phyloP scores from a whole-genome alignment of 64 coral and sea anemone genomes.

The Stylophora pistillata region DNA sequence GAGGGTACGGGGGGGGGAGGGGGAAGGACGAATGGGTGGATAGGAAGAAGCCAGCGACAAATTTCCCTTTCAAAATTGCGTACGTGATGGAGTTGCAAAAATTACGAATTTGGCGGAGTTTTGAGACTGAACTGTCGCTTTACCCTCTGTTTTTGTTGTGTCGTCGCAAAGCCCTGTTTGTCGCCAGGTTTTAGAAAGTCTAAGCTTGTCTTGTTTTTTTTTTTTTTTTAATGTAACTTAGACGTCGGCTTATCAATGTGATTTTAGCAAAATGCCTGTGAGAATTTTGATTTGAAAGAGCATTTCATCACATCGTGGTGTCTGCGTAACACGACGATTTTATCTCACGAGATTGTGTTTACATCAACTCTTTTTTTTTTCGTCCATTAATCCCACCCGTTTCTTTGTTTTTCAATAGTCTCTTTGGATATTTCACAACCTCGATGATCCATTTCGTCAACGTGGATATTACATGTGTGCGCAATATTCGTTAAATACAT shows the following conservation, averaged over 20 bases:
- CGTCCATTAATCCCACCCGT: too few relatives aligned
- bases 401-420: too few relatives aligned
- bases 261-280: neutral
- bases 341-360: too few relatives aligned
- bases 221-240: neutral
- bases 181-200: neutral
- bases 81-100: neutral
- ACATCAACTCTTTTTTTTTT: too few relatives aligned
- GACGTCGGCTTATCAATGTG: neutral
- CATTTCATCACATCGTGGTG: neutral
- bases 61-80: neutral
- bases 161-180: slow-evolving; percentile 1
- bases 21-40: neutral
- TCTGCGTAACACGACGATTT: neutral
- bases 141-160: slow-evolving; percentile 32
- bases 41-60: neutral
- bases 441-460: too few relatives aligned
- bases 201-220: neutral
- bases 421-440: too few relatives aligned
- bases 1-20: neutral
- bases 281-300: neutral
- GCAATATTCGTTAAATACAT: neutral
- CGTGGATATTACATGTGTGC: neutral
- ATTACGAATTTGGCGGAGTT: neutral
- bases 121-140: neutral